Base-by-base conservation (phyloP, 1,140 invertebrate genomes). In the Helicoverpa zea region DNA sequence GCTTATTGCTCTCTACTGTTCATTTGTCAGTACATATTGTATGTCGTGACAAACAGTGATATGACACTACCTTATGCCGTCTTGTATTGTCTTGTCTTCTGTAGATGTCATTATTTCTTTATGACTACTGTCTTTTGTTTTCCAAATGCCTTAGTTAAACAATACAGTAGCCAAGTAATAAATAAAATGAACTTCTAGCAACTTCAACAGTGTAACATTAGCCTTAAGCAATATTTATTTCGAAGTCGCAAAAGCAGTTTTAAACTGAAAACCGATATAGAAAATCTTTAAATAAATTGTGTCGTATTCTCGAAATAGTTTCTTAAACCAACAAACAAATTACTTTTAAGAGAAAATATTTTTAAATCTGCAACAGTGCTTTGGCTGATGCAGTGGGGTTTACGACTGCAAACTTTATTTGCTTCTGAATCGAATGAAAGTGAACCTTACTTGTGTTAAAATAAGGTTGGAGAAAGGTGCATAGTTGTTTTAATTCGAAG, bases 291-390 rank as follows among this genome's bases (percentile, higher is more conserved):
- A 66, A 75, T 81, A 56, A 75, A 59, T 81, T 56, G 72, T 43
- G 47, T 49, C 51, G 79, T 54, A 54, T 74, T 79, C 74, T 82
- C 54, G 77, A 81, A 74, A 78, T 83, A 79, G 73, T 77, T 80
- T 82, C 81, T 64, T 43, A 61, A 68, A 78, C 56, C 81, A 68
- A 77, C 83, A 86, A 90, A 88, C 88, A 90, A 90, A 89, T 90
- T 87, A 88, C 83, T 82, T 88, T 81, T 77, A 78, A 86, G 83
- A 86, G 83, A 88, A 73, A 72, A 73, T 61, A 73, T 80, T 80
- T 79, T 73, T 72, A 80, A 73, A 70, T 30, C 56, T 80, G 83
- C 83, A 87, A 88, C 83, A 83, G 63, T 82, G 81, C 81, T 85
- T 82, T 84, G 43, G 49, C 79, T 79, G 59, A 75, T 81, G 72